Conservation (phyloP, 2,113 vertebrate genomes). For the Podarcis raffonei region DNA sequence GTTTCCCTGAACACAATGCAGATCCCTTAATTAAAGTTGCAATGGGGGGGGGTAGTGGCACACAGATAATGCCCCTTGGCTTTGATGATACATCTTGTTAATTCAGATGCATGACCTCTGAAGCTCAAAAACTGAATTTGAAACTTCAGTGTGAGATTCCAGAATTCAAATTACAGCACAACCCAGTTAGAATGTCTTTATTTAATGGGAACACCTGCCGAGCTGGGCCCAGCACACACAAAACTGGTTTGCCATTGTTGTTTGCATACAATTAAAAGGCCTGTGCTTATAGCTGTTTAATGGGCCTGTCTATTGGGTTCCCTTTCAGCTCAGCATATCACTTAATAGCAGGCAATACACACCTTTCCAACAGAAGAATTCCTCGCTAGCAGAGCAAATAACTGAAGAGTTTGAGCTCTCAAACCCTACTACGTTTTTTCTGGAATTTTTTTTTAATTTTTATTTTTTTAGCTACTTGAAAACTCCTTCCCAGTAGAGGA, state of each 20-base stretch:
- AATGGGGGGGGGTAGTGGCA: no score
- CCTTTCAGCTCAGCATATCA: constrained; percentile 2
- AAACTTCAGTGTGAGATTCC: not conserved
- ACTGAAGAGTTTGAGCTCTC: not conserved
- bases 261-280: constrained; percentile 22
- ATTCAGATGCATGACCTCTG: not conserved
- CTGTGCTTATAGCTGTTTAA: constrained; percentile 17
- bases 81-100: not conserved
- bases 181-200: not conserved
- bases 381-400: not conserved
- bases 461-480: no score
- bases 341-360: constrained; percentile 18
- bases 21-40: not conserved
- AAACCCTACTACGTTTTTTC: not conserved
- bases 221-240: constrained; percentile 1
- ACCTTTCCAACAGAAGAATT: not conserved
- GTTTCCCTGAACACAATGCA: no score
- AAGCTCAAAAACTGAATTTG: not conserved
- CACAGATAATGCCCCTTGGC: not conserved
- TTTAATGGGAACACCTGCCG: constrained; percentile 2
- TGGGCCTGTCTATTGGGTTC: constrained; percentile 8
- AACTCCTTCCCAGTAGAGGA: no score
- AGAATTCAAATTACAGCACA: not conserved
- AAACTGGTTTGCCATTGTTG: not conserved
- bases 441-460: not conserved